Evolutionary conservation across 2,888 invertebrate species (phyloP).

Genomic region (Andrena chrysosceles): DNA sequence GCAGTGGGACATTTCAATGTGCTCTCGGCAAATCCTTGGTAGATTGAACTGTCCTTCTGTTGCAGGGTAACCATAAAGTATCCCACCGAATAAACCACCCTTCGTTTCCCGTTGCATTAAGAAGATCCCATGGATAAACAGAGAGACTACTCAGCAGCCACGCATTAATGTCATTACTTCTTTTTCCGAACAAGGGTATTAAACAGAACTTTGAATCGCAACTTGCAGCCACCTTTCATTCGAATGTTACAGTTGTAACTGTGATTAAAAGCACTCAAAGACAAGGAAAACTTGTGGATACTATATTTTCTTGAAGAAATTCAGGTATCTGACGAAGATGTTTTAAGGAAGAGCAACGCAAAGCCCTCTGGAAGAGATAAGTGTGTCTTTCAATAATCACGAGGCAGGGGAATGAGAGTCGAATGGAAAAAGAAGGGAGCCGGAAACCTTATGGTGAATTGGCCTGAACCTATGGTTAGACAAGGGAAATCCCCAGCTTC

Average conservation of each 20-base stretch:
- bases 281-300: too few relatives aligned
- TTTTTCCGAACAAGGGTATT: not conserved
- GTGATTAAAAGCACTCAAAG: not conserved
- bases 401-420: constrained; percentile 52
- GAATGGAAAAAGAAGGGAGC: constrained; percentile 57
- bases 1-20: constrained; percentile 66
- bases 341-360: not conserved
- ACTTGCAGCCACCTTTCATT: too few relatives aligned
- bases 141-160: constrained; percentile 59
- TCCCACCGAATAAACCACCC: constrained; percentile 72
- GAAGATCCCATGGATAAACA: constrained; percentile 79
- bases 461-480: constrained; percentile 73
- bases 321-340: not conserved
- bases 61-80: constrained; percentile 78
- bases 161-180: constrained; percentile 55
- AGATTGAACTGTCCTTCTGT: constrained; percentile 80
- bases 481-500: constrained; percentile 75
- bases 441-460: constrained; percentile 71
- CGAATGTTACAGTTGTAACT: not conserved
- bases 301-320: not conserved
- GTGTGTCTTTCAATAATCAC: constrained; percentile 68
- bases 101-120: constrained; percentile 77
- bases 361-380: constrained; percentile 11
- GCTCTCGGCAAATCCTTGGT: constrained; percentile 74
- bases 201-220: not conserved